These are phyloP conservation scores for Atherinosoma microstoma DNA, from an alignment of 2,797 vertebrate genomes.

Conservation along the genomic window DNA sequence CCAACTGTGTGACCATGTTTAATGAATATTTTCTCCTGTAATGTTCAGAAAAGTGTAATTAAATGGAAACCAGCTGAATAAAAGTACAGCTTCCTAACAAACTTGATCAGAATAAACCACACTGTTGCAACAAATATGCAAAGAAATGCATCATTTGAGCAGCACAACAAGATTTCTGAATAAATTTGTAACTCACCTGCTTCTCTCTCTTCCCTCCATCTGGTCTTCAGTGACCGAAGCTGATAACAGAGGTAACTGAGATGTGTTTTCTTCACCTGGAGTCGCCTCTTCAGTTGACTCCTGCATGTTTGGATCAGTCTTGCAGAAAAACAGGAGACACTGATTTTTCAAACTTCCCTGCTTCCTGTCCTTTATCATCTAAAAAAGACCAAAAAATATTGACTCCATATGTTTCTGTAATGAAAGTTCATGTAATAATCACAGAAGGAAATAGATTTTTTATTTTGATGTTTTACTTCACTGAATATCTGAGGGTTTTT, in stretches of 20 bases:
- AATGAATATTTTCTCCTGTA: no score
- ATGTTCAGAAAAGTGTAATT: neutral
- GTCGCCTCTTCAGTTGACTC: neutral
- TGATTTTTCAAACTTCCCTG: neutral
- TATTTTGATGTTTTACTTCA: neutral
- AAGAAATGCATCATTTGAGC: constrained; percentile 1
- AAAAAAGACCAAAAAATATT: neutral
- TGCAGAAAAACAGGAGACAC: neutral
- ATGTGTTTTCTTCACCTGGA: constrained; percentile 5
- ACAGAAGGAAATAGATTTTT: neutral
- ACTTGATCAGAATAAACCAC: neutral
- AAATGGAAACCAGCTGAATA: neutral
- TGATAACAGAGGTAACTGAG: neutral
- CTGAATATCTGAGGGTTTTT: neutral
- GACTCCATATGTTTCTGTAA: neutral
- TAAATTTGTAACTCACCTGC: constrained; percentile 17
- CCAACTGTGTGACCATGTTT: neutral
- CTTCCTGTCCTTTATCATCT: constrained; percentile 1
- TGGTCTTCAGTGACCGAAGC: neutral
- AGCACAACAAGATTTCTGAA: constrained; percentile 11
- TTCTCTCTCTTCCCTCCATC: constrained; percentile 12
- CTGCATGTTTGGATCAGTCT: neutral
- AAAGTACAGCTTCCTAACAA: neutral
- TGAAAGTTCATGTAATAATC: constrained; percentile 6
- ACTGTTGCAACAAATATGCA: neutral